phyloP scores from a whole-genome alignment of 2,113 vertebrate genomes.

The Zosterops japonicus region DNA sequence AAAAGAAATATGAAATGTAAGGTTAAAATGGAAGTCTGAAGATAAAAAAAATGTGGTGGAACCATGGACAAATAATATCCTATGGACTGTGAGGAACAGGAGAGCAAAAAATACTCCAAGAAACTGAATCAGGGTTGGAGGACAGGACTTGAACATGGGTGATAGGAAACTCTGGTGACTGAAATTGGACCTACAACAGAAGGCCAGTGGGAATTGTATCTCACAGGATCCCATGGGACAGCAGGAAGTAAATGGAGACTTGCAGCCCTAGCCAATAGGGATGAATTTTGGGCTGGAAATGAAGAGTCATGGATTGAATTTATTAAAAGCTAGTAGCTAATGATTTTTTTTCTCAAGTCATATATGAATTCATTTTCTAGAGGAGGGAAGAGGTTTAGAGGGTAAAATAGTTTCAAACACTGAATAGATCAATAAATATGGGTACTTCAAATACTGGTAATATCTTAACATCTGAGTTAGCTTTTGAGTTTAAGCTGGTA shows the following conservation, averaged over 20 bases:
- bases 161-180: neutral
- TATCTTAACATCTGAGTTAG: neutral
- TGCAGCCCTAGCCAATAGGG: neutral
- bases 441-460: constrained; percentile 21
- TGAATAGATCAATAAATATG: constrained; percentile 2
- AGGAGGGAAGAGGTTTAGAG: constrained; percentile 31
- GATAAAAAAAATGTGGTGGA: neutral
- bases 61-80: neutral
- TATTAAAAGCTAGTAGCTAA: neutral
- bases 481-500: neutral
- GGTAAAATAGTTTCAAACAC: constrained; percentile 28
- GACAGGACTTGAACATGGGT: neutral
- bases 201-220: neutral
- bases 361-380: neutral
- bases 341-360: neutral
- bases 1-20: neutral
- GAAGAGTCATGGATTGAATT: neutral
- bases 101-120: neutral
- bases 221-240: neutral
- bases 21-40: neutral
- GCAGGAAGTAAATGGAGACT: neutral
- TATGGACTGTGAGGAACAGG: neutral
- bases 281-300: neutral
- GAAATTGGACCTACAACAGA: neutral
- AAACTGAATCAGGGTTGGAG: neutral